These are phyloP conservation scores for Nibea coibor DNA, from an alignment of 2,113 vertebrate species.

Conservation along the genomic window DNA sequence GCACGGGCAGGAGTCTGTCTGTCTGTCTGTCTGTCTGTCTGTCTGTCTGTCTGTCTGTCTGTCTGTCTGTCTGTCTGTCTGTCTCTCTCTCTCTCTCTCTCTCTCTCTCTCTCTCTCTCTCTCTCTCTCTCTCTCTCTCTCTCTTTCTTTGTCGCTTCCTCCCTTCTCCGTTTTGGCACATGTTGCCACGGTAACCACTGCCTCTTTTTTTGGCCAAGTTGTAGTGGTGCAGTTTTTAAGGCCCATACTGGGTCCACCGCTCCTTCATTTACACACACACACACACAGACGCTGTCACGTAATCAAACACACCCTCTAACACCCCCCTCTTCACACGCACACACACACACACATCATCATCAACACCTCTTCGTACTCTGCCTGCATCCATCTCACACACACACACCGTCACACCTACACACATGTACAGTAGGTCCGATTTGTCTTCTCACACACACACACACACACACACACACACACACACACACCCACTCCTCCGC, in stretches of 20 bases:
- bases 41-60: neutral
- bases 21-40: neutral
- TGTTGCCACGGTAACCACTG: slow-evolving; percentile 81
- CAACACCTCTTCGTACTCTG: slow-evolving; percentile 11
- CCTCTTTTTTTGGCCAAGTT: slow-evolving; percentile 63
- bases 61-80: neutral
- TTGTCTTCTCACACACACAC: too few species aligned
- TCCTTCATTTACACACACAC: slow-evolving; percentile 5
- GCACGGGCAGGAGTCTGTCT: too few species aligned
- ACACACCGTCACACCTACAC: neutral
- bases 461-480: neutral
- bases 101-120: too few species aligned
- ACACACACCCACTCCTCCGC: slow-evolving; percentile 9
- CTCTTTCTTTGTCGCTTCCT: slow-evolving; percentile 21
- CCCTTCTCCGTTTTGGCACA: slow-evolving; percentile 59
- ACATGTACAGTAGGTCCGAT: neutral
- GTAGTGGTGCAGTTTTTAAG: slow-evolving; percentile 65
- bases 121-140: neutral
- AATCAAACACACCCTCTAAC: slow-evolving; percentile 9
- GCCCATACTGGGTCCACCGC: slow-evolving; percentile 47
- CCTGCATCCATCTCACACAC: slow-evolving; percentile 27
- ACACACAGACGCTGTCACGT: neutral
- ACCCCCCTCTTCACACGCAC: neutral
- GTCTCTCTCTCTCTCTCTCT: too few species aligned
- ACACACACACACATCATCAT: slow-evolving; percentile 22